Conservation (phyloP, 2,797 vertebrate genomes). For the Melanogrammus aeglefinus region DNA sequence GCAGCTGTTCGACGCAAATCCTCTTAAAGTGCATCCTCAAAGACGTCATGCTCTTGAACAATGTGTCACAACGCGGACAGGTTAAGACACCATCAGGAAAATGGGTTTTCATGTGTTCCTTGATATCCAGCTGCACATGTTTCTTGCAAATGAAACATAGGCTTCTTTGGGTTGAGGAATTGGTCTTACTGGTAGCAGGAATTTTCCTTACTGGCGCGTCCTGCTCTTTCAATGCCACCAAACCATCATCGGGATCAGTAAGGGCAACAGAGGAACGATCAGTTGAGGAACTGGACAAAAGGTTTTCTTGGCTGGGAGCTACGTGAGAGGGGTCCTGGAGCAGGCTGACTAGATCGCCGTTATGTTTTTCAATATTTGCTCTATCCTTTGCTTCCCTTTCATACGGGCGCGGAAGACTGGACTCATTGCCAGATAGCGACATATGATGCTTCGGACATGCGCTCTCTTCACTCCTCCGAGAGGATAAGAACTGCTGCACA, state of each 20-base stretch:
- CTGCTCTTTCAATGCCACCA: neutral
- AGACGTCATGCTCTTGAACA: conserved; percentile 37
- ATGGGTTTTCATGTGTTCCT: conserved; percentile 55
- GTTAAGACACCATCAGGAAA: conserved; percentile 45
- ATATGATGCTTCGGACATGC: neutral
- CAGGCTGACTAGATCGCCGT: neutral
- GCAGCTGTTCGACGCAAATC: conserved; percentile 53
- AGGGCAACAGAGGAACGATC: neutral
- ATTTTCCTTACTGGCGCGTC: neutral
- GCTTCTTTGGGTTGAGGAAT: neutral
- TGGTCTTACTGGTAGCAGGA: neutral
- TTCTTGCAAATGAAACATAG: conserved; percentile 56
- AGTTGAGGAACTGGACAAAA: conserved; percentile 8
- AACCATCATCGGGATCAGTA: neutral
- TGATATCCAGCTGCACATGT: conserved; percentile 13
- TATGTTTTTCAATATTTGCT: neutral
- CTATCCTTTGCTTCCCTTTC: neutral
- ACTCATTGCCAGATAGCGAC: neutral
- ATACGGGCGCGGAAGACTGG: too few relatives aligned
- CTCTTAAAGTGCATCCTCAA: conserved; percentile 47
- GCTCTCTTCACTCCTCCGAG: neutral
- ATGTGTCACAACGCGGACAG: conserved; percentile 51
- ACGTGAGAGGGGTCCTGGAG: neutral
- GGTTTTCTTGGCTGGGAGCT: neutral
- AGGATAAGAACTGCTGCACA: neutral